phyloP scores from a whole-genome alignment of 2,113 vertebrate genomes.

The Chaetura pelagica region DNA sequence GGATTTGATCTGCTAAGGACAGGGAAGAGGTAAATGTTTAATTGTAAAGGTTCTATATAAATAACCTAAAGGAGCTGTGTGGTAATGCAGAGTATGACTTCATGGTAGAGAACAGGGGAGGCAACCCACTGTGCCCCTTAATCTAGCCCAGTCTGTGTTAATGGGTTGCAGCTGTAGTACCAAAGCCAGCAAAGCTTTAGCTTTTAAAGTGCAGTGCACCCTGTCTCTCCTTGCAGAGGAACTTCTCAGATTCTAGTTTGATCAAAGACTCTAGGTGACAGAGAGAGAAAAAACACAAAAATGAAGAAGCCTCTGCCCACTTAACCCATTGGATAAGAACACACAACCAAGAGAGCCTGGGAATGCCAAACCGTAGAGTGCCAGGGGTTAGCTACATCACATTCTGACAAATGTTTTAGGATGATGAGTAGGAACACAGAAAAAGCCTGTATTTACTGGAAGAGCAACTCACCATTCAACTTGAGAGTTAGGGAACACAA shows the following conservation, averaged over 20 bases:
- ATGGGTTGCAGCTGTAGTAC: background rate
- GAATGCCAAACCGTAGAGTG: background rate
- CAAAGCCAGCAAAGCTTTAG: background rate
- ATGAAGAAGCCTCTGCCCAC: background rate
- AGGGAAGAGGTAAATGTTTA: constrained; percentile 62
- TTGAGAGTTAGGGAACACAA: background rate
- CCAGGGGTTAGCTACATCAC: background rate
- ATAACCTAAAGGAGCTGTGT: background rate
- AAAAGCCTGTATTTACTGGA: background rate
- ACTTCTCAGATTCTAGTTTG: background rate
- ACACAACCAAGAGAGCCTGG: background rate
- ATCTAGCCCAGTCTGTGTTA: background rate
- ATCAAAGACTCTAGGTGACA: background rate
- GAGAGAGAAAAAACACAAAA: background rate
- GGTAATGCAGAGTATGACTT: background rate
- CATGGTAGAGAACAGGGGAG: background rate
- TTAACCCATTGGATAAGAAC: background rate
- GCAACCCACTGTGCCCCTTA: background rate
- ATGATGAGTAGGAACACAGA: background rate
- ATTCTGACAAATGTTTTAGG: background rate
- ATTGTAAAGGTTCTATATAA: background rate
- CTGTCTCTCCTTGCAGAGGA: background rate
- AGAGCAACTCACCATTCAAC: background rate
- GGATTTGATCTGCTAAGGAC: constrained; percentile 86
- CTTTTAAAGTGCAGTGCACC: background rate